Evolutionary conservation across 2,797 vertebrate species (phyloP).

Genomic region (Cryptoblepharus egeriae): DNA sequence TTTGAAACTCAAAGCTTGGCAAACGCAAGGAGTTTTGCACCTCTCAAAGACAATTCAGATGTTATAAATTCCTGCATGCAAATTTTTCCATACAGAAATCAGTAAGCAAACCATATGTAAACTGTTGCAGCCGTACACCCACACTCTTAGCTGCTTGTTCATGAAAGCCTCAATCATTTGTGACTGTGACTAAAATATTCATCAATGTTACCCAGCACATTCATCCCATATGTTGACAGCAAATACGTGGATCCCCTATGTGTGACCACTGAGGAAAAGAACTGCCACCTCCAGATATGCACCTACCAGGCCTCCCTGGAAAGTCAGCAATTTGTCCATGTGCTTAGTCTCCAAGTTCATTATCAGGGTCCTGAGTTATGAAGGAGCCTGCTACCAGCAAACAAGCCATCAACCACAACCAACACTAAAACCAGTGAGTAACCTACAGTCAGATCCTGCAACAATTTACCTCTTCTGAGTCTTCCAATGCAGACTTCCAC

Average conservation of each 20-base stretch:
- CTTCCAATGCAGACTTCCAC: no score
- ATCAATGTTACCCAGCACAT: not conserved
- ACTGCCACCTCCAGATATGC: no score
- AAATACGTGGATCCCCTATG: not conserved
- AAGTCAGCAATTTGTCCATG: no score
- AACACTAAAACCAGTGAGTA: no score
- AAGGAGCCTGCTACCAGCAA: no score
- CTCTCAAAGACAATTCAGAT: slow-evolving; percentile 35
- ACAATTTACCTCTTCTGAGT: no score
- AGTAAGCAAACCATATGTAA: not conserved
- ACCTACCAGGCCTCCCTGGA: no score
- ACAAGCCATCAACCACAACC: no score
- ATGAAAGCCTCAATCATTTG: not conserved
- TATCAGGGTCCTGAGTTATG: no score
- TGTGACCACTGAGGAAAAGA: not conserved
- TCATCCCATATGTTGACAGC: not conserved
- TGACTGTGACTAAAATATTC: no score
- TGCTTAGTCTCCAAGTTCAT: no score
- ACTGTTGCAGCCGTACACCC: not conserved
- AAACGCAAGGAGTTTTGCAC: slow-evolving; percentile 55
- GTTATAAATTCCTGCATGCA: not conserved
- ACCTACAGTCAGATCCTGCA: no score
- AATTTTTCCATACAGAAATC: not conserved
- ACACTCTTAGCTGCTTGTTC: not conserved
- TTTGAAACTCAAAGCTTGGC: slow-evolving; percentile 54